Evolutionary conservation across 1,140 invertebrate species (phyloP), one percentile per base, ranked within the genome.

Genomic region (Gryllus bimaculatus): DNA sequence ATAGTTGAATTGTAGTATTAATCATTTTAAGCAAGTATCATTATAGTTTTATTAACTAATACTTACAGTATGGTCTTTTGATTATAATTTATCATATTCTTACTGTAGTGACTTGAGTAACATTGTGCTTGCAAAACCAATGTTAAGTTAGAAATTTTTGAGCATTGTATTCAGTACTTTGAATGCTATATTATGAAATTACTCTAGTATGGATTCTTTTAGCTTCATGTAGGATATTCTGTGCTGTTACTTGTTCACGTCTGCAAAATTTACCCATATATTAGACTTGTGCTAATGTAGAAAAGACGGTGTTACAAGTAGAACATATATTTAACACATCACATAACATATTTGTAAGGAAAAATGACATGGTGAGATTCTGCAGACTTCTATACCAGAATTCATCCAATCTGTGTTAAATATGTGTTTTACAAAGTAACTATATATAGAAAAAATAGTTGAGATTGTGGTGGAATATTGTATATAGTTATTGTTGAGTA

Each of bases 101-200:
- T 77, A 54, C 12, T 77, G 76, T 77, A 77, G 76, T 77, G 76
- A 77, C 20, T 77, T 54, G 76, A 48, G 20, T 77, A 48, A 47
- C 76, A 47, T 54, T 18, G 47, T 77, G 76, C 76, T 77, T 77
- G 76, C n/a, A 47, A 20, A 48, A 77, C 47, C 39, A n/a, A 48
- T 77, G 47, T 47, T 48, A 48, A 49, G 39, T 13, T 48, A 48
- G 75, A 76, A 26, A 47, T 76, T 47, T 13, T 76, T 47, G n/a
- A 47, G 75, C 8, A 26, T 76, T 76, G 26, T 39, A 76, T 15
- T 76, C 75, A 76, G 75, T 76, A 5, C 21, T 47, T 13, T 13
- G 8, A 47, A 47, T 47, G 54, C 54, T 66, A 66, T 66, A 66
- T 66, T 66, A 66, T 66, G 54, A 66, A 66, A 66, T 66, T 66